Percentiles rank a stretch among this genome's conserved stretches.
Conservation (phyloP, 2,888 invertebrate genomes). For the Galerucella calmariensis region DNA sequence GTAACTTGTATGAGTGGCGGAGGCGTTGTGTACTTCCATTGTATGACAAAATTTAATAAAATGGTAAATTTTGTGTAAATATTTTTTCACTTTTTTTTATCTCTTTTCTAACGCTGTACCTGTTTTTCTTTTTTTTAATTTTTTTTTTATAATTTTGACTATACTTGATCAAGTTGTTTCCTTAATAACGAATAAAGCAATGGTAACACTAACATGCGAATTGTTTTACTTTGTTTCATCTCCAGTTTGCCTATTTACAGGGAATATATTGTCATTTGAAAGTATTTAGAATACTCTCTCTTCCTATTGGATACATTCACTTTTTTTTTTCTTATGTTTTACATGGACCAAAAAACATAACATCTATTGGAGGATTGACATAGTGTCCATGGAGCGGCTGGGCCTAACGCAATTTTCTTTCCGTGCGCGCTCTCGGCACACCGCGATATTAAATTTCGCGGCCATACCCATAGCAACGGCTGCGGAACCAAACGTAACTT, state of each 20-base stretch:
- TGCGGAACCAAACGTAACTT: too few species aligned
- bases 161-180: background rate
- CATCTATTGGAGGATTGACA: too few species aligned
- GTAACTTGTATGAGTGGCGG: slow-evolving; percentile 57
- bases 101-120: slow-evolving; percentile 3
- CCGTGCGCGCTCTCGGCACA: too few species aligned
- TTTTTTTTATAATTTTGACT: background rate
- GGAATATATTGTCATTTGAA: background rate
- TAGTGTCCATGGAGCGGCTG: too few species aligned
- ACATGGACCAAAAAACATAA: too few species aligned
- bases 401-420: too few species aligned
- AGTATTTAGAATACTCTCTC: too few species aligned
- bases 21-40: slow-evolving; percentile 58
- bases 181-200: background rate
- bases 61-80: slow-evolving; percentile 40
- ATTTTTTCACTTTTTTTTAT: background rate
- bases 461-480: too few species aligned
- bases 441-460: too few species aligned
- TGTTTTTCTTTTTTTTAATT: background rate
- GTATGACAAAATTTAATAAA: slow-evolving; percentile 57
- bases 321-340: too few species aligned
- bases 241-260: background rate
- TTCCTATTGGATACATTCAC: too few species aligned
- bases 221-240: background rate
- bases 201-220: background rate